Conservation (phyloP, 2,888 invertebrate genomes). For the Cartodere bifasciata region DNA sequence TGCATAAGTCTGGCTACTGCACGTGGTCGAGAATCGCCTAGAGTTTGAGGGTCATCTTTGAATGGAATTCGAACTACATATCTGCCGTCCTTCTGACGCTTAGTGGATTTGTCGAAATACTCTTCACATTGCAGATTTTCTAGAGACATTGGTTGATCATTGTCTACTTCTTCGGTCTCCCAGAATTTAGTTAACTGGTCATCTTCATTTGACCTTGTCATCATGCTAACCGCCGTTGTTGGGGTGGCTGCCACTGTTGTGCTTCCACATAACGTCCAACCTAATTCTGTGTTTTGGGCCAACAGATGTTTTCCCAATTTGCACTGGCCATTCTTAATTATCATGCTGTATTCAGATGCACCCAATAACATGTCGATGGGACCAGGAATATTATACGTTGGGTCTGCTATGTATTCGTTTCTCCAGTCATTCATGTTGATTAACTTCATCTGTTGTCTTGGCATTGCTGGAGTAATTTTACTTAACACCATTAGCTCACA, state of each 20-base stretch:
- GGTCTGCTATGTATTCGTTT: conserved; percentile 10
- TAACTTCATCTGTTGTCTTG: background rate
- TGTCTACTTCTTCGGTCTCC: conserved; percentile 8
- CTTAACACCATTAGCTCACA: background rate
- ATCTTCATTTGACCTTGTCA: conserved; percentile 2
- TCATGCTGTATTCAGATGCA: conserved; percentile 5
- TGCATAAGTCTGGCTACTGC: conserved; percentile 12
- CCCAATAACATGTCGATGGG: conserved; percentile 10
- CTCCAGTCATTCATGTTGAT: conserved; percentile 3
- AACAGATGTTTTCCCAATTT: conserved; percentile 5
- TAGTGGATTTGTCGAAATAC: conserved; percentile 5
- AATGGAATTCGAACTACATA: conserved; percentile 13
- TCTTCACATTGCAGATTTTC: conserved; percentile 12
- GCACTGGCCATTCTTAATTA: background rate
- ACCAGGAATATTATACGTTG: conserved; percentile 8
- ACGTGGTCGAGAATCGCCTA: conserved; percentile 11
- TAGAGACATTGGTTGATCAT: background rate
- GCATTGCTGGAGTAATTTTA: background rate
- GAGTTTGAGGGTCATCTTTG: conserved; percentile 5
- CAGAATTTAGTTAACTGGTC: conserved; percentile 9
- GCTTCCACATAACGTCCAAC: background rate
- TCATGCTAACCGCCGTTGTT: conserved; percentile 2
- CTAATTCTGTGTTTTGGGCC: background rate
- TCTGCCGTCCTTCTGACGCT: conserved; percentile 7
- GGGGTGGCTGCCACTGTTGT: too few species aligned